Evolutionary conservation across 2,797 vertebrate genomes (phyloP).

Genomic region (Cetoscarus ocellatus): DNA sequence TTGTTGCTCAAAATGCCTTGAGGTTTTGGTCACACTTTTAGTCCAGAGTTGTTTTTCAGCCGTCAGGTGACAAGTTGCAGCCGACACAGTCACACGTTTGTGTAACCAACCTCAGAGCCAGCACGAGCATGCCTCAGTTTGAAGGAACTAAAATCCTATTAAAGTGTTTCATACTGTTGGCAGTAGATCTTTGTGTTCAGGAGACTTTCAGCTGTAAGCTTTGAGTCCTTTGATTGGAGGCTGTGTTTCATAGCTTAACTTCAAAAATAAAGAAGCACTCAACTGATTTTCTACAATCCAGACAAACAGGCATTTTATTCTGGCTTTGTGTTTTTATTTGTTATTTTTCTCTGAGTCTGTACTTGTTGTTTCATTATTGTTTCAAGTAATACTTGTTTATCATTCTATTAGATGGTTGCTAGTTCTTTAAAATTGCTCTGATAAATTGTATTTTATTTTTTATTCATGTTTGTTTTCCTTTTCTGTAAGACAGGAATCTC

Average conservation of each 20-base stretch:
- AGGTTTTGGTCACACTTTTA: slow-evolving; percentile 2
- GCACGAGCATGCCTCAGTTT: neutral
- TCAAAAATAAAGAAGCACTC: neutral
- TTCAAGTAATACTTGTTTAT: neutral
- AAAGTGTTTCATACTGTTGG: neutral
- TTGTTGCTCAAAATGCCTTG: neutral
- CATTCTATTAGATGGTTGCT: too few relatives aligned
- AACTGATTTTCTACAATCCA: neutral
- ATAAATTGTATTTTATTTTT: neutral
- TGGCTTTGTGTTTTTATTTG: too few relatives aligned
- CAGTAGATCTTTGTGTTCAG: neutral
- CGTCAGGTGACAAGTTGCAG: slow-evolving; percentile 23
- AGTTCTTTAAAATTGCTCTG: too few relatives aligned
- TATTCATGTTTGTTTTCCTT: neutral
- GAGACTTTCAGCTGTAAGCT: neutral
- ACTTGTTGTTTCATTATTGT: too few relatives aligned
- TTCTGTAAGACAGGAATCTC: neutral
- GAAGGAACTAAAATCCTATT: slow-evolving; percentile 10
- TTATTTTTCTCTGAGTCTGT: too few relatives aligned
- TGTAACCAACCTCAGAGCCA: slow-evolving; percentile 4
- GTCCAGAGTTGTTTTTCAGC: slow-evolving; percentile 3
- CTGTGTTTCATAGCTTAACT: neutral
- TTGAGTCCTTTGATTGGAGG: neutral
- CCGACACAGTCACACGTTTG: neutral
- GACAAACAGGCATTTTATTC: too few relatives aligned